These are phyloP conservation scores for Cyphomyrus plagiostoma DNA, from an alignment of 2,113 vertebrate genomes.

Conservation along the genomic window DNA sequence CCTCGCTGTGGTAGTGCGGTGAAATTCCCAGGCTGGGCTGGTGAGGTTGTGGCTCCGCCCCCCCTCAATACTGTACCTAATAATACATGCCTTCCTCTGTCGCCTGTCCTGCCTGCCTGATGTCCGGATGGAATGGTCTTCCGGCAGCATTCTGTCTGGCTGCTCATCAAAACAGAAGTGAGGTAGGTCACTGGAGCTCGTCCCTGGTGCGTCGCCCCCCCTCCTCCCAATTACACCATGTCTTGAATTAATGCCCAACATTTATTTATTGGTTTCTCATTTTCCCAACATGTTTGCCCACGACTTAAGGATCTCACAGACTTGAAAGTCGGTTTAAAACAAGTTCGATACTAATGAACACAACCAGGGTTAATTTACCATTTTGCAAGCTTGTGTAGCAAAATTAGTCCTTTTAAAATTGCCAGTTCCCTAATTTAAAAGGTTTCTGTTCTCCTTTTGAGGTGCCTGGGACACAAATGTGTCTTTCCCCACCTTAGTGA, in stretches of 20 bases:
- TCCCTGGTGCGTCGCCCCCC: not conserved
- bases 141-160: slow-evolving; percentile 80
- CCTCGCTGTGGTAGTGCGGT: not conserved
- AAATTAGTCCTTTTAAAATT: not conserved
- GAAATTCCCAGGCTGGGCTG: not conserved
- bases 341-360: not conserved
- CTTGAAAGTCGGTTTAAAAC: not conserved
- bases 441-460: not conserved
- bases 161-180: slow-evolving; percentile 83
- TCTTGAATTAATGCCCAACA: not conserved
- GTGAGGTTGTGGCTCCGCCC: not conserved
- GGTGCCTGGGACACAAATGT: not conserved
- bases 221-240: not conserved
- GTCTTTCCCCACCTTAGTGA: not conserved
- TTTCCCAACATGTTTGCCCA: not conserved
- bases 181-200: slow-evolving; percentile 57
- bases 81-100: slow-evolving; percentile 34
- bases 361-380: not conserved
- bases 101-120: slow-evolving; percentile 24
- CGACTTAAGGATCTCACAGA: not conserved
- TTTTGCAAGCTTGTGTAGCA: not conserved
- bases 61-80: not conserved
- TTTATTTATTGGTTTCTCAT: not conserved
- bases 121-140: slow-evolving; percentile 46
- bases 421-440: not conserved